Evolutionary conservation across 1,140 invertebrate genomes (phyloP).

Genomic region (Drosophila arizonae): DNA sequence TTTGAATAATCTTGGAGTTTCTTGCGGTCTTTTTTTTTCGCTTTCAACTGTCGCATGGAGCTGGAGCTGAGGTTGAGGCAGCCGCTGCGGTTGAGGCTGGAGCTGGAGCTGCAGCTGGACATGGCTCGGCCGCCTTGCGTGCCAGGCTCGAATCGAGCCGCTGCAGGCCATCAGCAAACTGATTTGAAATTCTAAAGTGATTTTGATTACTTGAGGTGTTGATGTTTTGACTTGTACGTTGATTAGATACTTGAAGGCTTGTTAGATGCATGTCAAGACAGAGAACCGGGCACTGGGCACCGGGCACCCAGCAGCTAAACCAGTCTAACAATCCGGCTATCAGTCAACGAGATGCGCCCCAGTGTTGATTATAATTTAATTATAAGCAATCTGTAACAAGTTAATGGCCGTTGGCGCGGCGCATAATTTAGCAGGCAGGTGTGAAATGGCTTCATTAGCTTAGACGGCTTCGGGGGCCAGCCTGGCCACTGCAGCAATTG

Average conservation of each 20-base stretch:
- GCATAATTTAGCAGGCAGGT: constrained; percentile 73
- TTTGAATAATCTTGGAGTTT: constrained; percentile 73
- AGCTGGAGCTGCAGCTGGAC: constrained; percentile 40
- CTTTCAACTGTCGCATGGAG: constrained; percentile 53
- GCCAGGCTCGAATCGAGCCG: constrained; percentile 37
- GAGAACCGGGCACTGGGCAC: neutral
- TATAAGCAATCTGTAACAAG: constrained; percentile 78
- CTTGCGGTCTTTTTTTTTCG: constrained; percentile 22
- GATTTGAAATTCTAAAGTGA: constrained; percentile 82
- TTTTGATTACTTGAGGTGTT: constrained; percentile 81
- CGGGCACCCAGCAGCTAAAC: constrained; percentile 1
- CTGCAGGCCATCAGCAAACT: constrained; percentile 62
- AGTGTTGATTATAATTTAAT: constrained; percentile 79
- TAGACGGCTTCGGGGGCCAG: constrained; percentile 36
- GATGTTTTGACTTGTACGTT: constrained; percentile 81
- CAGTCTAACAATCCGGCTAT: constrained; percentile 9
- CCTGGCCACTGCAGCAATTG: too few relatives aligned
- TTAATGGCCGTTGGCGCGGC: constrained; percentile 56
- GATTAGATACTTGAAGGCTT: constrained; percentile 77
- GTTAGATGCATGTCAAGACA: constrained; percentile 75
- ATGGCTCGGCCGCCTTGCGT: constrained; percentile 52
- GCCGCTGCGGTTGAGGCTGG: constrained; percentile 26
- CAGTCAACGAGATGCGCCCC: constrained; percentile 42
- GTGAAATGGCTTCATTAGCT: constrained; percentile 80
- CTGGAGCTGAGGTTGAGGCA: constrained; percentile 31